Conservation (phyloP, 2,797 vertebrate genomes). For the Menidia menidia region DNA sequence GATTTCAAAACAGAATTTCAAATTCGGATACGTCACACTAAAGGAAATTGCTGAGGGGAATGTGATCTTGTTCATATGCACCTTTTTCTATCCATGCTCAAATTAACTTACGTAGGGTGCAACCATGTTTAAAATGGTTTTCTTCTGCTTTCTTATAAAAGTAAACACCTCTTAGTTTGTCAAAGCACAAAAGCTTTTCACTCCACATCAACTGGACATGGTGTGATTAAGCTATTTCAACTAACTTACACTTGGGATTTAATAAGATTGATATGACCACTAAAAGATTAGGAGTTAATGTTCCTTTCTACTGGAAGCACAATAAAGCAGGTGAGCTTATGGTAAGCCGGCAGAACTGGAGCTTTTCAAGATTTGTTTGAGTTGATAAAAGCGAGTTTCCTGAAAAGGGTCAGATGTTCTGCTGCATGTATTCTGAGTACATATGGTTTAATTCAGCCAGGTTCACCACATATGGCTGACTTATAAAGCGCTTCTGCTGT, state of each 20-base stretch:
- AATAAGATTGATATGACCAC: constrained; percentile 70
- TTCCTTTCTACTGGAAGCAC: constrained; percentile 62
- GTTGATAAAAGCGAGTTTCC: constrained; percentile 42
- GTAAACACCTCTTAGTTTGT: neutral
- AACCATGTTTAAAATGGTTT: neutral
- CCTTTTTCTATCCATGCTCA: neutral
- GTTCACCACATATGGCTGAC: constrained; percentile 43
- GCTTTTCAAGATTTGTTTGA: constrained; percentile 60
- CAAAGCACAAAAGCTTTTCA: neutral
- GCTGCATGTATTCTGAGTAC: constrained; percentile 49
- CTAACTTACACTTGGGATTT: constrained; percentile 75
- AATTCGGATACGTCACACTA: neutral
- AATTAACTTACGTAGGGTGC: neutral
- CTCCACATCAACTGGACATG: constrained; percentile 38
- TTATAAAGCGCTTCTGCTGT: constrained; percentile 31
- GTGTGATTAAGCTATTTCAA: constrained; percentile 70
- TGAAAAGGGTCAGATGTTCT: constrained; percentile 47
- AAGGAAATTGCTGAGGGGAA: neutral
- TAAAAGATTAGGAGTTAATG: constrained; percentile 70
- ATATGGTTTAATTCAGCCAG: constrained; percentile 55
- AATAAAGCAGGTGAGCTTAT: constrained; percentile 72
- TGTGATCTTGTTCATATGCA: neutral
- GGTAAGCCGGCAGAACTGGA: constrained; percentile 54
- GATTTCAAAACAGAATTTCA: neutral
- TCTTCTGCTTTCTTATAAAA: neutral